Conservation (phyloP, 2,888 invertebrate species). For the Argyresthia goedartella region DNA sequence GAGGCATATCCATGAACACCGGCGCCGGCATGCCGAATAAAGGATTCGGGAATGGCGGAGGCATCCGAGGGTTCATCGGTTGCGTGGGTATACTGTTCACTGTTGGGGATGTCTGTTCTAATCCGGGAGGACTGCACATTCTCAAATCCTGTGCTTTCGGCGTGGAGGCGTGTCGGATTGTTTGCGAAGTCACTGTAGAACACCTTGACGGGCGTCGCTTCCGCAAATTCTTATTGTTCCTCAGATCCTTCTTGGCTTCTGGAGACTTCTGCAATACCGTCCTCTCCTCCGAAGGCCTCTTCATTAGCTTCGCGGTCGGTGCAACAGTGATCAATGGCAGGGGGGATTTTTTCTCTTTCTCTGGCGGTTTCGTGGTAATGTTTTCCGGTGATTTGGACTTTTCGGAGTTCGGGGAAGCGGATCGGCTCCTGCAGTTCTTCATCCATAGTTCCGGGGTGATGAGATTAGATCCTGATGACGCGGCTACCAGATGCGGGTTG, state of each 20-base stretch:
- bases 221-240: conserved; percentile 51
- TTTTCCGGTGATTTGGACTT: conserved; percentile 67
- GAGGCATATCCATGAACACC: conserved; percentile 37
- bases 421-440: conserved; percentile 80
- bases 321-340: conserved; percentile 76
- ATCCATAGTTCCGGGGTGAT: conserved; percentile 95
- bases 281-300: conserved; percentile 43
- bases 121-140: conserved; percentile 45
- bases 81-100: conserved; percentile 49
- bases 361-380: not conserved
- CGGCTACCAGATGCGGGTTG: conserved; percentile 77
- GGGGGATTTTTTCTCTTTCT: conserved; percentile 54
- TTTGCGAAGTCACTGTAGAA: conserved; percentile 57
- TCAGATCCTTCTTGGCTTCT: conserved; percentile 50
- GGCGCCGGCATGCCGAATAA: conserved; percentile 55
- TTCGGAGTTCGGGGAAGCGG: conserved; percentile 71
- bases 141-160: conserved; percentile 61
- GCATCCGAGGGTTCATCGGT: conserved; percentile 31
- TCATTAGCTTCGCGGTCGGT: conserved; percentile 76
- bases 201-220: conserved; percentile 58
- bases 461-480: conserved; percentile 64
- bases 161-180: conserved; percentile 39
- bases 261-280: conserved; percentile 43
- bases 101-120: conserved; percentile 46
- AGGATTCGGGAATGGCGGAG: conserved; percentile 43